Evolutionary conservation across 2,888 invertebrate genomes (phyloP).

Genomic region (Nymphalis urticae): DNA sequence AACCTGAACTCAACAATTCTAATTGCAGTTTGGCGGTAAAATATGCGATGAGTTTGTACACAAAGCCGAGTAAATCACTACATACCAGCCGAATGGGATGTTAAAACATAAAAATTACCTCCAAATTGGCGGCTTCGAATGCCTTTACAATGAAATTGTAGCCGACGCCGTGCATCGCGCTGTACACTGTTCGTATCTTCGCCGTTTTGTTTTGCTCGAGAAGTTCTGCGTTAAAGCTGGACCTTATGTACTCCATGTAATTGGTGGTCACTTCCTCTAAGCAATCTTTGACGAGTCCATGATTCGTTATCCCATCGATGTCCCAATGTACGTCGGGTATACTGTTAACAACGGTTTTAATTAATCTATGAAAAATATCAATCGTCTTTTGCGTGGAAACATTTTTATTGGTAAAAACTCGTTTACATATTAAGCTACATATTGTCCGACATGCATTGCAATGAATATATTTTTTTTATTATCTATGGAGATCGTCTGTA

Average conservation of each 20-base stretch:
- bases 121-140: conserved; percentile 87
- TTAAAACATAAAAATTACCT: conserved; percentile 68
- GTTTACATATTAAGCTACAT: no score
- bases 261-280: conserved; percentile 83
- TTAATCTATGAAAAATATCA: neutral
- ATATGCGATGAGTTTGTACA: no score
- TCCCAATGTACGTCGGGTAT: conserved; percentile 92
- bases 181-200: conserved; percentile 89
- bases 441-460: no score
- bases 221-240: conserved; percentile 77
- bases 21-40: no score
- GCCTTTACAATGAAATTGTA: conserved; percentile 88
- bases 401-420: no score
- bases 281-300: conserved; percentile 85
- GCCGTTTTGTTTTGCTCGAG: conserved; percentile 80
- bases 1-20: no score
- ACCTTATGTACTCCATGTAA: conserved; percentile 85
- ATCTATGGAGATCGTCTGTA: no score
- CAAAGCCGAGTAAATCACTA: no score
- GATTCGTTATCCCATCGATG: conserved; percentile 76
- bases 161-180: conserved; percentile 99
- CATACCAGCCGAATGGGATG: neutral
- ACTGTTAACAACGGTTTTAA: conserved; percentile 45
- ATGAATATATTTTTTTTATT: no score
- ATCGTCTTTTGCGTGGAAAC: neutral